Evolutionary conservation across 2,797 vertebrate genomes (phyloP).

Genomic region (Hoplostethus atlanticus): DNA sequence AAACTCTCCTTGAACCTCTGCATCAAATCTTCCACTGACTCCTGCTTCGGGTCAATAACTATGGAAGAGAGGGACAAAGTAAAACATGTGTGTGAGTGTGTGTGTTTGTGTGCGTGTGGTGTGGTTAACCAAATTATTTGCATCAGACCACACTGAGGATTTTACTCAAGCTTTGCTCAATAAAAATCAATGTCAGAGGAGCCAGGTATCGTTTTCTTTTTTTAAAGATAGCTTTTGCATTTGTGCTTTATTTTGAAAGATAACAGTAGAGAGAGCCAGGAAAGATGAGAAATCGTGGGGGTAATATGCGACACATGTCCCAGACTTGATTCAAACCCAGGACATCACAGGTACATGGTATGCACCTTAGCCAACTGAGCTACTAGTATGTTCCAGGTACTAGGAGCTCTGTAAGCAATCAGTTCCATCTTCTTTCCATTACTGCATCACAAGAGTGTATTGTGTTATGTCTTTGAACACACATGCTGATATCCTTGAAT

Average conservation of each 20-base stretch:
- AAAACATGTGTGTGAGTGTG: conserved; percentile 25
- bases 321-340: no score
- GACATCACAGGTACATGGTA: no score
- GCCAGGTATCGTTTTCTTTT: neutral
- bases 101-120: no score
- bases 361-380: neutral
- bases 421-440: neutral
- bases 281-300: conserved; percentile 36
- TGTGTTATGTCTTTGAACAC: conserved; percentile 30
- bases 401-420: neutral
- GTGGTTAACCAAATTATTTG: no score
- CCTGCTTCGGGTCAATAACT: conserved; percentile 90
- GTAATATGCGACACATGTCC: conserved; percentile 25
- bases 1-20: conserved; percentile 98
- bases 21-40: conserved; percentile 96
- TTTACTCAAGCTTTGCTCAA: no score
- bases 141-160: no score
- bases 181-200: no score
- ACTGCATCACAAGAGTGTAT: neutral
- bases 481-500: conserved; percentile 21
- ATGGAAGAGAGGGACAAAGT: conserved; percentile 57
- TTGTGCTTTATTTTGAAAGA: no score
- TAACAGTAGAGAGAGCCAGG: neutral
- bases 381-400: conserved; percentile 43
- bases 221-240: no score